Percentiles rank a stretch among this genome's conserved stretches.
phyloP scores from a whole-genome alignment of 2,888 invertebrate species.

The Labia minor region DNA sequence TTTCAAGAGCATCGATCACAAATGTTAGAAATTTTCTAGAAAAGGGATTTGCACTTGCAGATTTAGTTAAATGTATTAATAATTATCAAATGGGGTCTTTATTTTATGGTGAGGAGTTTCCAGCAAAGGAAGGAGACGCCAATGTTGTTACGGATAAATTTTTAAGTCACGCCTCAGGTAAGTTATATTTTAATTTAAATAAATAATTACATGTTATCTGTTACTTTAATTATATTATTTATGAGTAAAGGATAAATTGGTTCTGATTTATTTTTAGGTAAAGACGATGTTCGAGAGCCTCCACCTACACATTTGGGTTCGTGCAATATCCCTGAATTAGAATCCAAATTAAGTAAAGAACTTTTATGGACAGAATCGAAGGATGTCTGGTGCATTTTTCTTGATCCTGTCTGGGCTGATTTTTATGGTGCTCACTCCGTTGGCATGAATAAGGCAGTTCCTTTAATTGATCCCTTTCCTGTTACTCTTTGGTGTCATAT shows the following conservation, averaged over 20 bases:
- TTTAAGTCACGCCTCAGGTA: slow-evolving; percentile 52
- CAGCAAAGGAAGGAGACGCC: slow-evolving; percentile 55
- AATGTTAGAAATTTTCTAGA: slow-evolving; percentile 52
- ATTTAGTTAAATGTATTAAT: slow-evolving; percentile 68
- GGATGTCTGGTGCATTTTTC: slow-evolving; percentile 72
- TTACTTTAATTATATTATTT: no score
- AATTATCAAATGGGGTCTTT: slow-evolving; percentile 63
- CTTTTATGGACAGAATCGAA: slow-evolving; percentile 74
- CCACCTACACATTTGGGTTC: slow-evolving; percentile 33
- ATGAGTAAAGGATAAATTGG: not conserved
- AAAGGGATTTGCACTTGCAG: slow-evolving; percentile 55
- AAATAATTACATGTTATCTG: no score
- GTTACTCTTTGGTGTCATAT: slow-evolving; percentile 70
- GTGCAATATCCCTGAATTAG: slow-evolving; percentile 42
- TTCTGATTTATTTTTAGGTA: slow-evolving; percentile 31
- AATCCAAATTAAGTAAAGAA: slow-evolving; percentile 38
- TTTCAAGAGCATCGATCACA: slow-evolving; percentile 57
- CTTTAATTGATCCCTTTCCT: slow-evolving; percentile 76
- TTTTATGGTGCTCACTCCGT: slow-evolving; percentile 73
- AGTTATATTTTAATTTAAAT: no score
- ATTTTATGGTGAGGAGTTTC: slow-evolving; percentile 68
- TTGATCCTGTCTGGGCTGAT: slow-evolving; percentile 90
- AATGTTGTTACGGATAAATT: slow-evolving; percentile 75
- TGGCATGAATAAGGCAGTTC: slow-evolving; percentile 60
- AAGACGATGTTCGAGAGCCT: slow-evolving; percentile 38